Conservation (phyloP, 2,888 invertebrate genomes). For the Eledone cirrhosa region DNA sequence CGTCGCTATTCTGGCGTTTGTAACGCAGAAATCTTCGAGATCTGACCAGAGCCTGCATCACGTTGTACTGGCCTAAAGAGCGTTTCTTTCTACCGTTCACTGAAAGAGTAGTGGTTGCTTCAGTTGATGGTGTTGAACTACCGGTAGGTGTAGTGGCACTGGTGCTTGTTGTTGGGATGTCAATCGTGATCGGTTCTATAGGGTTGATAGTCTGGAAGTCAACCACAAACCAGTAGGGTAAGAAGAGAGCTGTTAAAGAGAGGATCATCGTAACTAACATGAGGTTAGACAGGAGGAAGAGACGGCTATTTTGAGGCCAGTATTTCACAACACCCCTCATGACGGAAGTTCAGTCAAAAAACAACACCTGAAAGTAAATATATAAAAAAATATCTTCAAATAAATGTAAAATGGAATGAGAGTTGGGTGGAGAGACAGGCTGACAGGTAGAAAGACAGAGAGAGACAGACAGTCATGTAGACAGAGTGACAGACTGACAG, state of each 20-base stretch:
- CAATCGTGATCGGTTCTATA: not conserved
- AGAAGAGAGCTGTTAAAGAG: not conserved
- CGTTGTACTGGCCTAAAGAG: too few relatives aligned
- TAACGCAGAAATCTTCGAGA: not conserved
- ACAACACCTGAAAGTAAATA: not conserved
- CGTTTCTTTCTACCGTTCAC: not conserved
- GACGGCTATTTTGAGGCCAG: not conserved
- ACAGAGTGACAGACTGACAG: too few relatives aligned
- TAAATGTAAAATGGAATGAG: too few relatives aligned
- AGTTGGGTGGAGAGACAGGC: too few relatives aligned
- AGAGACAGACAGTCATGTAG: too few relatives aligned
- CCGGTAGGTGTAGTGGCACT: not conserved
- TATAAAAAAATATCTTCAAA: not conserved
- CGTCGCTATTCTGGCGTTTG: not conserved
- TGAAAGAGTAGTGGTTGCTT: too few relatives aligned
- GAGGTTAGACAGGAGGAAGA: not conserved
- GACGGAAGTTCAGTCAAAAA: not conserved
- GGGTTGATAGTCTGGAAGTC: not conserved
- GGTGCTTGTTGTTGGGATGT: not conserved
- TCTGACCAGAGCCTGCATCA: too few relatives aligned
- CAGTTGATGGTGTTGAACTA: not conserved
- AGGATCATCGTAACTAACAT: slow-evolving; percentile 12
- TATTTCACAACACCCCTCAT: not conserved
- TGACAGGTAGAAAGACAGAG: too few relatives aligned
- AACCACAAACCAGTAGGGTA: slow-evolving; percentile 7